A percentile compares a stretch with the other conserved stretches of the same genome.
phyloP scores from a whole-genome alignment of 2,113 vertebrate genomes.

The Propithecus coquereli region DNA sequence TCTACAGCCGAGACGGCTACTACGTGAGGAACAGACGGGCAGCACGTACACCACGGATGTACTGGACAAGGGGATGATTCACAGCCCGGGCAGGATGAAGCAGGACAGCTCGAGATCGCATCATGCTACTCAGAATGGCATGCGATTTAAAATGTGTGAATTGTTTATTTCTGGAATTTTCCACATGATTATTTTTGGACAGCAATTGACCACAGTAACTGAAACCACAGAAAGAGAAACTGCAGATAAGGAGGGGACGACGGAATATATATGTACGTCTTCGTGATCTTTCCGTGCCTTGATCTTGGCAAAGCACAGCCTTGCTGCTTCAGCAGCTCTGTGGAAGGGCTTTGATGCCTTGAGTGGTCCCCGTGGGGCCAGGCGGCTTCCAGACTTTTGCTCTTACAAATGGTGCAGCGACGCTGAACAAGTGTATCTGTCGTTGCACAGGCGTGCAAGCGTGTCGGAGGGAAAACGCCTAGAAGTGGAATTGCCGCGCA shows the following conservation, averaged over 20 bases:
- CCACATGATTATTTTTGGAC: not conserved
- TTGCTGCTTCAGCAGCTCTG: not conserved
- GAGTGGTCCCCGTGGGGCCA: not conserved
- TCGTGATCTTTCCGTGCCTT: not conserved
- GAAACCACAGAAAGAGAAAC: not conserved
- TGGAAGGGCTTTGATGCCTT: not conserved
- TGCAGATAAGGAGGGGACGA: not conserved
- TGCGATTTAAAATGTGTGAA: not conserved
- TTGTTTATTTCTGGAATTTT: not conserved
- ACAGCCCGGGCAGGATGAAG: not conserved
- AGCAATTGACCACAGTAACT: not conserved
- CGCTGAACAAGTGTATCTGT: not conserved
- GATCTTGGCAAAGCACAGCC: not conserved
- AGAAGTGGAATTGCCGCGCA: not conserved
- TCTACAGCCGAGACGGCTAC: not conserved
- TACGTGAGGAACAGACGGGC: not conserved
- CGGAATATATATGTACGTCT: not conserved
- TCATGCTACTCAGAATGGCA: not conserved
- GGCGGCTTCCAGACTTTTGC: not conserved
- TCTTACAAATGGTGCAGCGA: not conserved
- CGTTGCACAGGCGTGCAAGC: not conserved
- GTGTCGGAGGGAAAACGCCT: not conserved
- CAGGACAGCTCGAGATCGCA: not conserved
- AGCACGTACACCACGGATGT: not conserved
- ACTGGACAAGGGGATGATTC: not conserved